Base-by-base conservation (phyloP, 2,113 vertebrate species). In the Gasterosteus nipponicus region DNA sequence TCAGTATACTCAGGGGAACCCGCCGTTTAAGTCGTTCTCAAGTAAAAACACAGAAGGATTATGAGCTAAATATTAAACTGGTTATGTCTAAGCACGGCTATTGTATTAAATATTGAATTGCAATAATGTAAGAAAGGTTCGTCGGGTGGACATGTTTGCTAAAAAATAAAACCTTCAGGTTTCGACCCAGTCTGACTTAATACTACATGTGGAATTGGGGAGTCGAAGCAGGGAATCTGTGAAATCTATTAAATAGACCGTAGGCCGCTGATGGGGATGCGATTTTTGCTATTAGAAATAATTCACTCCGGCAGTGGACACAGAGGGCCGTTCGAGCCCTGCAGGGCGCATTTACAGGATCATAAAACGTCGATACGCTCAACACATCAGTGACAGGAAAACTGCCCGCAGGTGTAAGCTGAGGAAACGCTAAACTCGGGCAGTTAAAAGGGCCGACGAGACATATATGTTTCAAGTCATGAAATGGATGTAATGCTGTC, bases 321-420 rank as follows among this genome's bases (percentile, higher is more conserved):
- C 41, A 44, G 47, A 68, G 54, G 8, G 42, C 14, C 22, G 54
- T 19, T 44, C 1, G 12, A 41, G 38, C 75, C 81, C 53, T 65
- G 35, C 33, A 26, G 49, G 71, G 78, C 39, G 26, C 63, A 70
- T 79, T 85, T 81, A 75, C 56, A 62, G 31, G 41, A 67, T 76
- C 46, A 58, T 73, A 77, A 78, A 84, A 85, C 33, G 5, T 80
- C 35, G 18, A 87, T 86, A 66, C 35, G n/a, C 29, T 81, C 49
- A 80, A 68, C 67, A 67, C 67, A 5, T 3, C 68, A 76, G 77
- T 73, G 84, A 78, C 68, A 76, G 67, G 58, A 78, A 61, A 57
- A 70, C 62, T 33, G 49, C 56, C 59, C 53, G 60, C 54, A 73
- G 78, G 59, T 80, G 57, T 47, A 49, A 67, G 44, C 51, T 31